These are phyloP conservation scores for Acanthurus lineatus DNA, from an alignment of 2,797 vertebrate species.

Conservation along the genomic window DNA sequence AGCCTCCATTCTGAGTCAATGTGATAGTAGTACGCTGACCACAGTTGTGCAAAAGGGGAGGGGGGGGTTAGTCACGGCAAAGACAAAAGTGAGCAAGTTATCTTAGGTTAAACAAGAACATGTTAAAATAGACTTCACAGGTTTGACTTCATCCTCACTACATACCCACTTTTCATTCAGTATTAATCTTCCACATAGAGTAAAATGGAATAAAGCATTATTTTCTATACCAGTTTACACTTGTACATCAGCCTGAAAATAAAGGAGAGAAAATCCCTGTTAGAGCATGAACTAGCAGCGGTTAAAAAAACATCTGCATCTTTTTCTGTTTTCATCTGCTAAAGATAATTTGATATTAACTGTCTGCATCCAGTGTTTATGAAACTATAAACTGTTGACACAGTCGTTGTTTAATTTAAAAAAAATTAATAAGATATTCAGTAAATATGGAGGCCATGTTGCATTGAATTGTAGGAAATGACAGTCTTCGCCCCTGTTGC, in stretches of 20 bases:
- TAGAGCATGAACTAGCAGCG: too few species aligned
- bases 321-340: background rate
- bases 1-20: conserved; percentile 22
- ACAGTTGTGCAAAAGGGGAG: conserved; percentile 27
- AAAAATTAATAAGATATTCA: background rate
- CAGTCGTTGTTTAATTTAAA: background rate
- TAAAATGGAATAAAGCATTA: background rate
- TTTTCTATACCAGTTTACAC: background rate
- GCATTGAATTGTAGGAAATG: background rate
- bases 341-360: background rate
- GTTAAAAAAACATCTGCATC: too few species aligned
- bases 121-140: background rate
- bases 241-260: background rate
- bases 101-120: background rate
- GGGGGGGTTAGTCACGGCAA: too few species aligned
- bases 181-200: background rate
- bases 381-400: background rate
- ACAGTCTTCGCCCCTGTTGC: conserved; percentile 23
- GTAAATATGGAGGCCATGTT: background rate
- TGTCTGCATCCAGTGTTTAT: background rate
- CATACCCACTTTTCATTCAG: background rate
- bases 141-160: background rate
- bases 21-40: conserved; percentile 11
- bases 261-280: too few species aligned
- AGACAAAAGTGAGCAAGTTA: too few species aligned